Base-by-base conservation (phyloP, 1,140 invertebrate genomes). In the Himalopsyche phryganea region DNA sequence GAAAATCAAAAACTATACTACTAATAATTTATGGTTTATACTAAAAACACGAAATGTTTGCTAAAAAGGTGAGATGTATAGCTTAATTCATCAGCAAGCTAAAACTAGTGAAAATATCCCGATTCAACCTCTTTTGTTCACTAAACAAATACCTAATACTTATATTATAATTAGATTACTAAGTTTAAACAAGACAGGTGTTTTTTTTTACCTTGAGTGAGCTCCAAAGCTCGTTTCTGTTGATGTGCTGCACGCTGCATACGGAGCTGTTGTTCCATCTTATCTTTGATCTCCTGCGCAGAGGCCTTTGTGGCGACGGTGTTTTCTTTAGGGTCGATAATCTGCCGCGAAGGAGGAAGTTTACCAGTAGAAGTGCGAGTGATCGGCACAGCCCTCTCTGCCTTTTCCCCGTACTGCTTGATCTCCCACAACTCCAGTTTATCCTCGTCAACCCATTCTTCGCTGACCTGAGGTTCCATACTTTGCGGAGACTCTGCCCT, bases 361-460 rank as follows among this genome's bases (percentile, higher is more conserved):
- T 84, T 85, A 38, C 86, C 86, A 1, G 88, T 88, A 13, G 85
- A 79, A 61, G 87, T 85, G 67, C 88, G 84, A 67, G 88, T 89
- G 68, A 88, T 84, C 71, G 86, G 85, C 7, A 74, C 72, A 9
- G 69, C 71, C 35, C 77, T 75, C 50, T 82, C 79, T 7, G 42
- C 54, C n/a, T 47, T 28, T 71, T 98, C 95, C 28, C 92, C 92
- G 73, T 96, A 98, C 63, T 92, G 90, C 68, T 93, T 92, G 36
- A 98, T 96, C 77, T 98, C 95, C 94, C 95, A 98, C 0, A 98
- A 70, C 71, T 98, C 95, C 15, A 98, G 73, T 68, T 94, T 92
- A 66, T 96, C 93, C 75, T 98, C 96, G 58, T 96, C 91, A 0
- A 96, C 88, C 95, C 96, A 98, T 68, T 92, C 89, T 74, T 98